Evolutionary conservation across 2,113 vertebrate genomes (phyloP), one percentile per base, ranked within the genome.

Genomic region (Miniopterus natalensis): DNA sequence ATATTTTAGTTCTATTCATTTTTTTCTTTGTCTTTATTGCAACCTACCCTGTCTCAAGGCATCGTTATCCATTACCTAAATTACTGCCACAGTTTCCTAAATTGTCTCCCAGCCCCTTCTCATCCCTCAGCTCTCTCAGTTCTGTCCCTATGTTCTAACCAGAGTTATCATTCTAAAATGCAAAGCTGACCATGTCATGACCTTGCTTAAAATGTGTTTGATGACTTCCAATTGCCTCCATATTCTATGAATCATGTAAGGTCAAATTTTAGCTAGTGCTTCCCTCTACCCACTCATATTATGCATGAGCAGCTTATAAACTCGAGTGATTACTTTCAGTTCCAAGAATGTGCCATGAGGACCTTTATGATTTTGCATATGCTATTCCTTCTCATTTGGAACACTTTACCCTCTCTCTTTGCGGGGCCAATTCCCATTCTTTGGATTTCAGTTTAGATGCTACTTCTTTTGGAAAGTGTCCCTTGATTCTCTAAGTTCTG

Each of bases 361-460:
- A 61, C 53, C 74, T 90, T 71, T 12, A 0, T 87, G 68, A 85
- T 45, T 55, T 93, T 42, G 31, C 51, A 20, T 78, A 59, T 71
- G n/a, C 23, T 71, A 3, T 75, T 66, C 81, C 51, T 86, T 70
- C 42, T 63, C 9, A 8, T 45, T 66, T 83, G 79, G 15, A 85
- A 57, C 40, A 31, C 31, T 53, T 77, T 75, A 57, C 36, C 59
- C 5, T n/a, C 2, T 29, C n/a, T 66, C 8, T 36, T 90, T 53
- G 36, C 8, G 6, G 78, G 74, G 17, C n/a, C 80, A 53, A 27
- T 59, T 94, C 17, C 61, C 74, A 77, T 27, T 84, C 57, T 86
- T 84, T 95, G 87, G 57, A 61, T 90, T 93, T 96, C 65, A 80
- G n/a, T 84, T 83, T 86, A 80, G 51, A 93, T 75, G 36, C 31